Evolutionary conservation across 2,888 invertebrate species (phyloP).

Genomic region (Leptopilina syphax): DNA sequence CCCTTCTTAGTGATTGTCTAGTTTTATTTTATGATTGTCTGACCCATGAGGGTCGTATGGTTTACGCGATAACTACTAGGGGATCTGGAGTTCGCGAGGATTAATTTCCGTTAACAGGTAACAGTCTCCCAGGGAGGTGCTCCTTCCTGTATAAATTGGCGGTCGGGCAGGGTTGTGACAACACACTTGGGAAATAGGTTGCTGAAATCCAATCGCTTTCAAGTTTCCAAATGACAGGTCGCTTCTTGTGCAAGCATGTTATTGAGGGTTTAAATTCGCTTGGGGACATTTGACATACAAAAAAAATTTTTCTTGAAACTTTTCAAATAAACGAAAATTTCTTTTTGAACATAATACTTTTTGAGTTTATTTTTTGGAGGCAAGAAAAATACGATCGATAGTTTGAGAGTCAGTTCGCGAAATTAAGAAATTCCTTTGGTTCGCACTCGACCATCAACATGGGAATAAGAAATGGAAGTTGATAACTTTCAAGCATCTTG

Average conservation of each 20-base stretch:
- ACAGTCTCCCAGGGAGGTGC: conserved; percentile 67
- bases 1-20: not conserved
- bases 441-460: conserved; percentile 13
- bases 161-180: conserved; percentile 62
- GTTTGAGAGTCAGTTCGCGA: not conserved
- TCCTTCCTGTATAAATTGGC: conserved; percentile 58
- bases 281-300: not conserved
- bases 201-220: conserved; percentile 54
- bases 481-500: conserved; percentile 20
- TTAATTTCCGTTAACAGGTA: conserved; percentile 72
- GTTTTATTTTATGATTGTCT: conserved; percentile 43
- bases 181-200: conserved; percentile 70
- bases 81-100: conserved; percentile 53
- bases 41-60: conserved; percentile 42
- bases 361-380: not conserved
- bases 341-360: not conserved
- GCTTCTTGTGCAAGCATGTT: conserved; percentile 6
- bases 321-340: conserved; percentile 14
- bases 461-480: conserved; percentile 23
- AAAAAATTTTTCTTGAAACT: not conserved
- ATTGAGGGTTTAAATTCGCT: conserved; percentile 17
- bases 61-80: conserved; percentile 43
- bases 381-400: not conserved
- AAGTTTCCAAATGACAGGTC: conserved; percentile 34
- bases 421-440: conserved; percentile 35